phyloP scores from a whole-genome alignment of 2,888 invertebrate species.

The Tetropium fuscum region DNA sequence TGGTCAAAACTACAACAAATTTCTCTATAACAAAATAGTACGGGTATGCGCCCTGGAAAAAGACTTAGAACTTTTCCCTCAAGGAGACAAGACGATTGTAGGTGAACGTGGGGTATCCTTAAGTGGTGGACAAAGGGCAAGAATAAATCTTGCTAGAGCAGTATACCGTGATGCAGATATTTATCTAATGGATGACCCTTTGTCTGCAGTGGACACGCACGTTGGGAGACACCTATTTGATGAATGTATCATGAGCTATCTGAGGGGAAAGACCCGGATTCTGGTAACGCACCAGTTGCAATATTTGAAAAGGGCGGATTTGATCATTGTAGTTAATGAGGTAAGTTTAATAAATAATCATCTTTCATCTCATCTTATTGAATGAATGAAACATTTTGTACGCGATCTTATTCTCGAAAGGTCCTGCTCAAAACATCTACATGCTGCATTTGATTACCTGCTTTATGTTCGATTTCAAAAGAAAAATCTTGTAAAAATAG shows the following conservation, averaged over 20 bases:
- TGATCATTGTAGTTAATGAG: slow-evolving; percentile 69
- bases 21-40: slow-evolving; percentile 67
- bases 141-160: slow-evolving; percentile 82
- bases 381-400: too few relatives aligned
- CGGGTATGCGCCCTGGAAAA: slow-evolving; percentile 72
- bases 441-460: too few relatives aligned
- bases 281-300: slow-evolving; percentile 81
- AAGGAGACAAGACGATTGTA: slow-evolving; percentile 68
- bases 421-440: too few relatives aligned
- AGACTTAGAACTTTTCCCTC: slow-evolving; percentile 74
- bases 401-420: too few relatives aligned
- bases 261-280: slow-evolving; percentile 72
- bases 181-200: slow-evolving; percentile 83
- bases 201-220: slow-evolving; percentile 83
- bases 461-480: too few relatives aligned
- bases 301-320: slow-evolving; percentile 70
- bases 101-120: slow-evolving; percentile 82
- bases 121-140: slow-evolving; percentile 85
- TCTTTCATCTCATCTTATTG: too few relatives aligned
- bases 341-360: slow-evolving; percentile 52
- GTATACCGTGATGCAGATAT: slow-evolving; percentile 82
- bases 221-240: slow-evolving; percentile 82
- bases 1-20: slow-evolving; percentile 68
- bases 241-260: slow-evolving; percentile 73
- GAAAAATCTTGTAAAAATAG: too few relatives aligned